Conservation (phyloP, 2,797 vertebrate species). For the Pteronotus mesoamericanus region DNA sequence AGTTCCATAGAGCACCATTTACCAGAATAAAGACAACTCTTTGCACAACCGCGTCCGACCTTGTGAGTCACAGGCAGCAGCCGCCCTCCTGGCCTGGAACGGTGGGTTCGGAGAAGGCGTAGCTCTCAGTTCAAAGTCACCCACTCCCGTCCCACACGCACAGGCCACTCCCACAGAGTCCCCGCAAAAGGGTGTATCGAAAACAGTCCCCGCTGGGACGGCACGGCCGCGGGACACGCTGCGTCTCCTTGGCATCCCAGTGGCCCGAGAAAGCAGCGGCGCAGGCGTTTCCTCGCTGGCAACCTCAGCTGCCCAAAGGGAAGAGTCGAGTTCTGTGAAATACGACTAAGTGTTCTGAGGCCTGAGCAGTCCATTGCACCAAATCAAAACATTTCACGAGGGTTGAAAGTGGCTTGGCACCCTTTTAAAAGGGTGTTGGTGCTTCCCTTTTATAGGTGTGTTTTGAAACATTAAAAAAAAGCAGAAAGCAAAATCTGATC, state of each 20-base stretch:
- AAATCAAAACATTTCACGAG: background rate
- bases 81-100: background rate
- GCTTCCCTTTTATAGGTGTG: background rate
- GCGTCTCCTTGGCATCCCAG: background rate
- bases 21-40: background rate
- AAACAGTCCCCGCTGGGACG: background rate
- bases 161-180: background rate
- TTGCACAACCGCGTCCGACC: background rate
- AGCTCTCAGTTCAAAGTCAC: background rate
- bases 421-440: background rate
- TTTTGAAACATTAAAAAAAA: background rate
- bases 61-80: background rate
- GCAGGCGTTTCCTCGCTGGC: background rate
- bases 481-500: background rate
- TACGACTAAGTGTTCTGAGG: background rate
- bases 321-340: background rate
- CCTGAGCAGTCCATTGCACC: background rate
- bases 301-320: background rate
- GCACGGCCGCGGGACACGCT: background rate
- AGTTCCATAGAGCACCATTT: background rate
- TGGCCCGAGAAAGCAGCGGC: background rate
- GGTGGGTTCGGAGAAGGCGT: background rate
- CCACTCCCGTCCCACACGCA: background rate
- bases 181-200: background rate
- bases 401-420: background rate